phyloP scores from a whole-genome alignment of 1,140 invertebrate species.

The Temnothorax longispinosus region DNA sequence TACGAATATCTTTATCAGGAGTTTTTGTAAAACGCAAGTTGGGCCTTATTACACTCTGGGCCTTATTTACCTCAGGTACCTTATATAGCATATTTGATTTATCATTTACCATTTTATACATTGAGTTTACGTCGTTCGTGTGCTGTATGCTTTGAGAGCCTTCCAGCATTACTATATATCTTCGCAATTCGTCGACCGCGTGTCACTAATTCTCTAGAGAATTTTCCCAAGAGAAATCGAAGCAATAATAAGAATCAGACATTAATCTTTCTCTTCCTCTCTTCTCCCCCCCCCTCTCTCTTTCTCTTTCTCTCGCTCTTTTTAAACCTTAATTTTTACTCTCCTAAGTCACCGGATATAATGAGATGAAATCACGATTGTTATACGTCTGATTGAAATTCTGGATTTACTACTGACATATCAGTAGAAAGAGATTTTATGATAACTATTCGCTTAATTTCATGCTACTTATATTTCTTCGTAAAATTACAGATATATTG shows the following conservation, averaged over 20 bases:
- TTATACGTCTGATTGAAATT: slow-evolving; percentile 28
- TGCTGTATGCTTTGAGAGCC: not conserved
- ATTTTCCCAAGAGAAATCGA: slow-evolving; percentile 52
- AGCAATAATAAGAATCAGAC: slow-evolving; percentile 61
- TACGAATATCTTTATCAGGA: no score
- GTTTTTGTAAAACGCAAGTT: no score
- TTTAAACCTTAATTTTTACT: slow-evolving; percentile 60
- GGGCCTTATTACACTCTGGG: no score
- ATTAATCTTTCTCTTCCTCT: slow-evolving; percentile 17
- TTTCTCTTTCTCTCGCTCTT: not conserved
- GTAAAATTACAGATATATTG: not conserved
- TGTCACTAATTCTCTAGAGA: slow-evolving; percentile 38
- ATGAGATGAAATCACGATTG: slow-evolving; percentile 28
- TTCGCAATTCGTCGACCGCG: slow-evolving; percentile 44
- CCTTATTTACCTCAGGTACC: no score
- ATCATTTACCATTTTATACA: not conserved
- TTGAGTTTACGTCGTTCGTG: not conserved
- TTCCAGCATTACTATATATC: not conserved
- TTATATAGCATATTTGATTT: not conserved
- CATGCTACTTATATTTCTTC: not conserved
- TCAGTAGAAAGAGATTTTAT: not conserved
- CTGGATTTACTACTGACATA: slow-evolving; percentile 1
- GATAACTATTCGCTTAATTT: not conserved
- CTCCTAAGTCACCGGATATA: slow-evolving; percentile 22
- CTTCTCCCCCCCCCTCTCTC: not conserved